Evolutionary conservation across 2,797 vertebrate species (phyloP), one percentile per base, ranked within the genome.

Genomic region (Epinephelus malabaricus): DNA sequence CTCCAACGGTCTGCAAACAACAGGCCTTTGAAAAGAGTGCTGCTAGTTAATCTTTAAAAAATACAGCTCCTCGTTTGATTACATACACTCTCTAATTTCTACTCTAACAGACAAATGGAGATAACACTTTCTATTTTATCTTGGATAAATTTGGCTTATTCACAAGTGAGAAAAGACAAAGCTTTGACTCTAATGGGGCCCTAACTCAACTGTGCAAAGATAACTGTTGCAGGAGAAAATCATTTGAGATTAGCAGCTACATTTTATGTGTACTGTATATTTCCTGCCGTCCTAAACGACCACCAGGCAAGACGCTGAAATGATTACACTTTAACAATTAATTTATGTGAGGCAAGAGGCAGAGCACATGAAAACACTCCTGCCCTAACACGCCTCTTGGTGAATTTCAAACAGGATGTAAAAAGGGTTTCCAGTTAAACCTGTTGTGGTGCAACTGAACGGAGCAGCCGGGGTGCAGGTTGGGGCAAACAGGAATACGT

Each of bases 341-440:
- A 92, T 89, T 79, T 49, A 63, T 58, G 84, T 64, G 46, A 34
- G 10, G 46, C 85, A 79, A 1, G 58, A 75, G 86, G 87, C 80
- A 56, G 46, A 51, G 69, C 50, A 54, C 73, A 65, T 66, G 85
- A 81, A 84, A 68, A 79, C 51, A 34, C n/a, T 88, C 88, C 45
- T 89, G 92, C 72, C 89, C 80, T 21, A 73, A 91, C 94, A 92
- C 34, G 92, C 81, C 82, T 80, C 60, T 47, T 5, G 46, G 67
- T 71, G 66, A 73, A 49, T 73, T 78, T 81, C 79, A 81, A 75
- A 85, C 58, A 15, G 83, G 73, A 78, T 50, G 79, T 45, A 56
- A 84, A 53, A 47, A 53, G 45, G 45, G 54, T 88, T 93, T 92
- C 92, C 89, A 87, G 93, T 91, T 82, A 76, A 80, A 92, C 93